These are phyloP conservation scores for Pipra filicauda DNA, from an alignment of 2,113 vertebrate species.

Conservation along the genomic window DNA sequence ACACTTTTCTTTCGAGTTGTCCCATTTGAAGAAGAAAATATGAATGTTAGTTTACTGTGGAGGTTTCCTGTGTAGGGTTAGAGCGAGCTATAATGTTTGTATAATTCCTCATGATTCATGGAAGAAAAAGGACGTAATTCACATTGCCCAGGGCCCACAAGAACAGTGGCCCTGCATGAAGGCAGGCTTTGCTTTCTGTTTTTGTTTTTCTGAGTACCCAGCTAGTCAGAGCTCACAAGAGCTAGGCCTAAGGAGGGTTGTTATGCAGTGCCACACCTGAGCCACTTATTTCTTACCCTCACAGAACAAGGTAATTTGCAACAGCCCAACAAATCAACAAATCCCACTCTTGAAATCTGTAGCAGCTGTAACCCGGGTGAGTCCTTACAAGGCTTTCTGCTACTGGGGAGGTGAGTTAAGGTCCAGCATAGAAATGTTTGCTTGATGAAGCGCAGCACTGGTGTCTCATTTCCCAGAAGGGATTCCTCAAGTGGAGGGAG, in stretches of 20 bases:
- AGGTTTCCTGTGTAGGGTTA: background rate
- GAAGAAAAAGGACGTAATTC: background rate
- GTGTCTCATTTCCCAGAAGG: background rate
- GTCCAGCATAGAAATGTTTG: background rate
- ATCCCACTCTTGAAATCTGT: background rate
- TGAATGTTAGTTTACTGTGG: background rate
- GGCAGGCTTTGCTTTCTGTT: accelerated
- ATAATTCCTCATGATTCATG: background rate
- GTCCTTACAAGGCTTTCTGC: background rate
- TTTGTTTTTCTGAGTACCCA: background rate
- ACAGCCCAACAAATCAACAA: background rate
- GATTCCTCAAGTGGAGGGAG: background rate
- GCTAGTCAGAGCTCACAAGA: background rate
- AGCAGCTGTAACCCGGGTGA: background rate
- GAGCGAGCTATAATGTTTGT: background rate
- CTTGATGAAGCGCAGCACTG: background rate
- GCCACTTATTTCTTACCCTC: background rate
- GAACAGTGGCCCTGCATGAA: background rate
- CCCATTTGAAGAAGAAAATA: background rate
- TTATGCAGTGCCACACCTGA: background rate
- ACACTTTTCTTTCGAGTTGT: background rate
- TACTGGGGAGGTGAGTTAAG: background rate
- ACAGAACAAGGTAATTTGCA: background rate
- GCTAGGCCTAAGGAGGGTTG: background rate
- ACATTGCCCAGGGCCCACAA: background rate